phyloP scores from a whole-genome alignment of 1,140 invertebrate species.

The Stegodyphus mimosarum region DNA sequence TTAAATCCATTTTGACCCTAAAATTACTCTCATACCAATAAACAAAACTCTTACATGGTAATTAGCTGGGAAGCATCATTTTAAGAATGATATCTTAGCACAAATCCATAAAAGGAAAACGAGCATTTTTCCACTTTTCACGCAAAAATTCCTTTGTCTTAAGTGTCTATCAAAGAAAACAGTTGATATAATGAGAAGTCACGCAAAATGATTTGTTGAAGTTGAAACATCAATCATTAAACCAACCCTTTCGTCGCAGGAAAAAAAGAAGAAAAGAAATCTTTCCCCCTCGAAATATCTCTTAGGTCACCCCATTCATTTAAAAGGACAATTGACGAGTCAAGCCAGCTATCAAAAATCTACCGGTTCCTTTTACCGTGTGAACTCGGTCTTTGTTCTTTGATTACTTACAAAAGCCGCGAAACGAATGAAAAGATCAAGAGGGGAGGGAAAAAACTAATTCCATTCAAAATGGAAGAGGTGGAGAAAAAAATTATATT shows the following conservation, averaged over 20 bases:
- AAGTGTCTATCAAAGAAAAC: slow-evolving; percentile 1
- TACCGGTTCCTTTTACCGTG: slow-evolving; percentile 13
- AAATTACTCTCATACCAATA: no score
- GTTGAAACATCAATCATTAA: slow-evolving; percentile 53
- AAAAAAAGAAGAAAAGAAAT: background rate
- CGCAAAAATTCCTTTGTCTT: slow-evolving; percentile 11
- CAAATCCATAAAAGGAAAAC: slow-evolving; percentile 14
- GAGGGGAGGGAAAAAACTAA: slow-evolving; percentile 36
- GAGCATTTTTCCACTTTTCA: slow-evolving; percentile 22
- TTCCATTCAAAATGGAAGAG: slow-evolving; percentile 55
- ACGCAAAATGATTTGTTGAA: slow-evolving; percentile 33
- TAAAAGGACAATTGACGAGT: slow-evolving; percentile 48
- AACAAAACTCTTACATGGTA: no score
- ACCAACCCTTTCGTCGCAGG: slow-evolving; percentile 9
- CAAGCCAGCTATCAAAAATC: slow-evolving; percentile 34
- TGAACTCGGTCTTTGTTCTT: slow-evolving; percentile 50
- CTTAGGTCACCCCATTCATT: slow-evolving; percentile 42
- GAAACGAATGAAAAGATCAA: slow-evolving; percentile 32
- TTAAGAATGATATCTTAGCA: background rate
- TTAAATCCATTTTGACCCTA: no score
- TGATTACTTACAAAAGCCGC: slow-evolving; percentile 39
- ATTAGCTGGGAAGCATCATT: no score
- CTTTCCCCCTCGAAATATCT: slow-evolving; percentile 3
- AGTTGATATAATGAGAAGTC: slow-evolving; percentile 3
- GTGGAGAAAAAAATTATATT: slow-evolving; percentile 27